Evolutionary conservation across 2,797 vertebrate species (phyloP).

Genomic region (Anas acuta): DNA sequence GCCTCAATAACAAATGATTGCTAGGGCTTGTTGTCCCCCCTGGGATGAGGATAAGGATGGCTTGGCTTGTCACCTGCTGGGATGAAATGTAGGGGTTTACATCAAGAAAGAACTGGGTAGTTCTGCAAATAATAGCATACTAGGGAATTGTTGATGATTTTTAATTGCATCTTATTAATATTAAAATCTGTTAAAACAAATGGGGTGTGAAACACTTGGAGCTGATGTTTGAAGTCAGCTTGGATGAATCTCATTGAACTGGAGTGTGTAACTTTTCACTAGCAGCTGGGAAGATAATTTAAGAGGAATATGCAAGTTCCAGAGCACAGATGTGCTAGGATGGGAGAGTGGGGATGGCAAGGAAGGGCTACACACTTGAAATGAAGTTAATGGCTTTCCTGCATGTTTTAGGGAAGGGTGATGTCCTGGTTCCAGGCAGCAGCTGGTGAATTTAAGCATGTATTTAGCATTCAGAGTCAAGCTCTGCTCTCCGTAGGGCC

Average conservation of each 20-base stretch:
- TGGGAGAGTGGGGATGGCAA: not conserved
- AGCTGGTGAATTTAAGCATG: not conserved
- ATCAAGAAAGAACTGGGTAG: not conserved
- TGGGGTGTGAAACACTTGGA: not conserved
- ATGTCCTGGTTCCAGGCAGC: not conserved
- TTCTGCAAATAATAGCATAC: not conserved
- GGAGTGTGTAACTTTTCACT: not conserved
- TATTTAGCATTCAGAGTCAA: not conserved
- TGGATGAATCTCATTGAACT: not conserved
- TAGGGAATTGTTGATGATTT: not conserved
- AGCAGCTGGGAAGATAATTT: too few species aligned
- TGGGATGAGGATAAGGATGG: not conserved
- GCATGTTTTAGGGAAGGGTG: rapidly evolving
- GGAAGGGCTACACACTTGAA: not conserved
- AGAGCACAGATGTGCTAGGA: rapidly evolving
- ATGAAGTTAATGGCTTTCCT: not conserved
- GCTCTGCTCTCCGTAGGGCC: not conserved
- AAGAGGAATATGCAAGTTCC: rapidly evolving
- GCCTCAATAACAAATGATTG: not conserved
- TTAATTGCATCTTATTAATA: not conserved
- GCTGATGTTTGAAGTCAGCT: not conserved
- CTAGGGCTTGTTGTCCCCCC: not conserved
- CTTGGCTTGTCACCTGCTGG: not conserved
- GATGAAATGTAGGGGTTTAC: not conserved
- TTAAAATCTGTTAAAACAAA: not conserved